Evolutionary conservation across 2,113 vertebrate genomes (phyloP).

Genomic region (Brachypodius melanocephalos): DNA sequence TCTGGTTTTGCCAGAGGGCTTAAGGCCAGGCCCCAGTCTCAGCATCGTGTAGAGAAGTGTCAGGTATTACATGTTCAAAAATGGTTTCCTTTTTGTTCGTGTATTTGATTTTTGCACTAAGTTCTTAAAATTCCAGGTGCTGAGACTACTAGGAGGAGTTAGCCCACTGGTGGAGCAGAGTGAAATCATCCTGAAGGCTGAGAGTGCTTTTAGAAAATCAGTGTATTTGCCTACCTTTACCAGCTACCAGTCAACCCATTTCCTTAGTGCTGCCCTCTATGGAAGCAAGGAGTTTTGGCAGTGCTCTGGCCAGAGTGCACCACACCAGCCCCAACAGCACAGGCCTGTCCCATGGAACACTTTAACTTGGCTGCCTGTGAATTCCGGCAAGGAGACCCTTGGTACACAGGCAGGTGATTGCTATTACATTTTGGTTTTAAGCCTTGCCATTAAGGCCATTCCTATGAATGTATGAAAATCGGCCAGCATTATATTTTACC

Average conservation of each 20-base stretch:
- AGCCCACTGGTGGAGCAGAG: neutral
- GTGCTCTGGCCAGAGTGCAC: rapidly evolving
- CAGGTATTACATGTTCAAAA: neutral
- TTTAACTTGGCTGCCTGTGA: neutral
- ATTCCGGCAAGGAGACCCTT: neutral
- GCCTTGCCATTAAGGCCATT: slow-evolving; percentile 28
- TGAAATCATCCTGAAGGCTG: neutral
- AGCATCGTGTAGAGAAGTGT: neutral
- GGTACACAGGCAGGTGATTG: neutral
- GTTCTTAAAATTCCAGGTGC: slow-evolving; percentile 53
- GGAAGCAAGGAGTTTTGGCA: neutral
- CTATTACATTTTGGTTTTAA: neutral
- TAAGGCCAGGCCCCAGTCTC: neutral
- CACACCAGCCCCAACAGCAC: neutral
- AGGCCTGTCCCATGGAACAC: neutral
- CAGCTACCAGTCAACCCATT: neutral
- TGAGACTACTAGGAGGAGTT: neutral
- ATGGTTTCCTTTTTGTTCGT: neutral
- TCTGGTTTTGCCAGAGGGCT: slow-evolving; percentile 40
- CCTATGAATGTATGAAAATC: slow-evolving; percentile 55
- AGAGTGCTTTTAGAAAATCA: neutral
- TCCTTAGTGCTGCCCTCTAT: neutral
- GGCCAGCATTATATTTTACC: slow-evolving; percentile 44
- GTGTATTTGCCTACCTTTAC: neutral
- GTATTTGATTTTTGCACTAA: slow-evolving; percentile 69